Percentiles rank a stretch among this genome's conserved stretches.
Evolutionary conservation across 2,113 vertebrate species (phyloP).

Genomic region (Paradisaea rubra): DNA sequence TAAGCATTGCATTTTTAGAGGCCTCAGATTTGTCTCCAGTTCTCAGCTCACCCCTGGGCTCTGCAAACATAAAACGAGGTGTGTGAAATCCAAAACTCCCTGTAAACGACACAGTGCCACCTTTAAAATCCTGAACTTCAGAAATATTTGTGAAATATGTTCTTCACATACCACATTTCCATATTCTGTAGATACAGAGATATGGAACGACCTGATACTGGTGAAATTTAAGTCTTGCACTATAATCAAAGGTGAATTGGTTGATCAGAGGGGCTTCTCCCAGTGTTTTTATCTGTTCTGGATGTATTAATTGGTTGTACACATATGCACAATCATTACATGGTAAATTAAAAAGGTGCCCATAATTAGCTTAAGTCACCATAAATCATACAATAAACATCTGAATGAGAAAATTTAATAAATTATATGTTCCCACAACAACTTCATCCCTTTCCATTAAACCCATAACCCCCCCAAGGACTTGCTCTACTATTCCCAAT

Average conservation of each 20-base stretch:
- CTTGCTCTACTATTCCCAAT: constrained; percentile 3
- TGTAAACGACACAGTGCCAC: rapidly evolving
- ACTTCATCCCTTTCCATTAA: background rate
- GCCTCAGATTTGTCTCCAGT: background rate
- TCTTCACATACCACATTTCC: background rate
- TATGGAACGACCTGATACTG: background rate
- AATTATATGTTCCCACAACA: background rate
- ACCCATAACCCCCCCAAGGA: background rate
- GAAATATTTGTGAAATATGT: background rate
- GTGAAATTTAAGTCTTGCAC: background rate
- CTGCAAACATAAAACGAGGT: background rate
- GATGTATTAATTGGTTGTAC: background rate
- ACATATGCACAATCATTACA: background rate
- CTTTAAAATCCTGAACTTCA: background rate
- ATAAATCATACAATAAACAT: constrained; percentile 19
- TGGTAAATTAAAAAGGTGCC: constrained; percentile 9
- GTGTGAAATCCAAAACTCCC: background rate
- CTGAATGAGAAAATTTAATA: constrained; percentile 19
- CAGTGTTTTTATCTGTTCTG: background rate
- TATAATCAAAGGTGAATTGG: background rate
- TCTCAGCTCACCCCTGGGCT: background rate
- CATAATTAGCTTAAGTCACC: background rate
- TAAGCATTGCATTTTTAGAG: background rate
- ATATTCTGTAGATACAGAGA: background rate
- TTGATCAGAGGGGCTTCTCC: background rate